Conservation (phyloP, 2,113 vertebrate species). For the Zosterops borbonicus region DNA sequence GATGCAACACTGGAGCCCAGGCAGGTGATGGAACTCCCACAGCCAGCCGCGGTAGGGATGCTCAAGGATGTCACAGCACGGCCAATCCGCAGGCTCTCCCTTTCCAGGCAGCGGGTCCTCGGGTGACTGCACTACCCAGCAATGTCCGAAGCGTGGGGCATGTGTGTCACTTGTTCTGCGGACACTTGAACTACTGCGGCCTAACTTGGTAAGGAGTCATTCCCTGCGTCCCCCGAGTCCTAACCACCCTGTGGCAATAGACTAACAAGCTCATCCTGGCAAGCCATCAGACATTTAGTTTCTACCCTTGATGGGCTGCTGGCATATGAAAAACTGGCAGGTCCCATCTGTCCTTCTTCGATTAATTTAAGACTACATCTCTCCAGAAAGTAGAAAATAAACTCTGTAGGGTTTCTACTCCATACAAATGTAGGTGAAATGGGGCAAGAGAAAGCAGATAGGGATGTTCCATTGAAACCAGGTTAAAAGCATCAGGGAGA, state of each 20-base stretch:
- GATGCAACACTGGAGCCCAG: background rate
- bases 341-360: background rate
- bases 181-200: background rate
- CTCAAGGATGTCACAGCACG: background rate
- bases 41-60: accelerated
- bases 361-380: background rate
- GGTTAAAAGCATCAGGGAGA: background rate
- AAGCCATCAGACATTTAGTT: background rate
- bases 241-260: background rate
- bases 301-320: background rate
- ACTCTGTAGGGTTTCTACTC: background rate
- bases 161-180: accelerated
- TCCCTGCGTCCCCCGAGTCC: accelerated
- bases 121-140: background rate
- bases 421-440: background rate
- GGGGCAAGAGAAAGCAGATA: background rate
- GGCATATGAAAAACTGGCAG: background rate
- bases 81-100: background rate
- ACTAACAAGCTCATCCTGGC: background rate
- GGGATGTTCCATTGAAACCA: background rate
- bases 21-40: background rate
- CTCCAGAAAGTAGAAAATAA: background rate
- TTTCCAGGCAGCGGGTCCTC: accelerated
- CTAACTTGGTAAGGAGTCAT: background rate
- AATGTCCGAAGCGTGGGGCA: accelerated